These are phyloP conservation scores for Aegithalos caudatus DNA, from an alignment of 2,113 vertebrate genomes.

Conservation along the genomic window DNA sequence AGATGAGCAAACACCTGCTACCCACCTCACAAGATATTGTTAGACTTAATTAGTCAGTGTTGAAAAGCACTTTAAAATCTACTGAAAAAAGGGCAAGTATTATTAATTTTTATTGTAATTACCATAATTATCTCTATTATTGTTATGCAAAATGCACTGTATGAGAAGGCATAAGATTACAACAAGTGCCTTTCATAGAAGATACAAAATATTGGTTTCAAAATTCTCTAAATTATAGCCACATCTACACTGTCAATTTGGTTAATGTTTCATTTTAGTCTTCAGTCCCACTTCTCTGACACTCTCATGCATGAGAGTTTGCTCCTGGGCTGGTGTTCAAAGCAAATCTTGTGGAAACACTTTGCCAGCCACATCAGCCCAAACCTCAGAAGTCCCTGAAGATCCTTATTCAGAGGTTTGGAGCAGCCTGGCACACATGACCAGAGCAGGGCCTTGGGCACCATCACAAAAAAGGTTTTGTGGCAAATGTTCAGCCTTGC, in stretches of 20 bases:
- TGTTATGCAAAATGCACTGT: not conserved
- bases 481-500: not conserved
- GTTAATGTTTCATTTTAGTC: not conserved
- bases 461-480: not conserved
- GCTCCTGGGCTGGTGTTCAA: not conserved
- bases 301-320: not conserved
- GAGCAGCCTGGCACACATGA: not conserved
- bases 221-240: not conserved
- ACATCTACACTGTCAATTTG: not conserved
- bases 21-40: conserved; percentile 9
- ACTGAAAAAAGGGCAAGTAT: conserved; percentile 34
- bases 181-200: not conserved
- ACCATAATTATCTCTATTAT: conserved; percentile 37
- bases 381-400: not conserved
- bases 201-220: not conserved
- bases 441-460: not conserved
- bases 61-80: conserved; percentile 48
- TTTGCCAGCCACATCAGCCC: not conserved
- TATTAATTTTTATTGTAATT: conserved; percentile 59
- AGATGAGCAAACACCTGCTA: conserved; percentile 54
- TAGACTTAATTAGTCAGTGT: conserved; percentile 34
- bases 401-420: not conserved
- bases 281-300: not conserved
- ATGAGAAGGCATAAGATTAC: conserved; percentile 10
- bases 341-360: not conserved